phyloP scores from a whole-genome alignment of 2,888 invertebrate species.

The Biston betularia region DNA sequence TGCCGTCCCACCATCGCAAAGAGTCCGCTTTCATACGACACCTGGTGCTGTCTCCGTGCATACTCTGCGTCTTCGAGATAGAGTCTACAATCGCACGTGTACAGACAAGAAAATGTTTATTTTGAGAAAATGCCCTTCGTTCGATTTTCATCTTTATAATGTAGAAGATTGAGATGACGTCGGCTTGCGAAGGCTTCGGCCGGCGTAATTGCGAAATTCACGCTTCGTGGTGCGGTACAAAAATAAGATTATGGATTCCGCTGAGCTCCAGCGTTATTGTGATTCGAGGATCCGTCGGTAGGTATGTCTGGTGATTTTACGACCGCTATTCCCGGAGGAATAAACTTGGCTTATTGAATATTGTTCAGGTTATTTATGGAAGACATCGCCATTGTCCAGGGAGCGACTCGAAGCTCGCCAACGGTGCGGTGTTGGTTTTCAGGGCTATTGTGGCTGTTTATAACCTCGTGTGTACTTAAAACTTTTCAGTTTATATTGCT shows the following conservation, averaged over 20 bases:
- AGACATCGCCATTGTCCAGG: conserved; percentile 79
- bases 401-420: conserved; percentile 57
- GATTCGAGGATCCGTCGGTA: conserved; percentile 86
- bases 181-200: conserved; percentile 57
- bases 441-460: conserved; percentile 38
- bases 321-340: conserved; percentile 85
- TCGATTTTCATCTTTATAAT: conserved; percentile 65
- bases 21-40: conserved; percentile 77
- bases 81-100: conserved; percentile 83
- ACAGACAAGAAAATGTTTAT: conserved; percentile 83
- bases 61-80: conserved; percentile 81
- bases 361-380: conserved; percentile 82
- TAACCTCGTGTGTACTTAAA: conserved; percentile 1
- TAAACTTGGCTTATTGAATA: conserved; percentile 84
- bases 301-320: conserved; percentile 84
- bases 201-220: conserved; percentile 85
- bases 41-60: conserved; percentile 63
- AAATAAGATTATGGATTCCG: conserved; percentile 87
- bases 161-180: conserved; percentile 61
- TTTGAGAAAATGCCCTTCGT: conserved; percentile 69
- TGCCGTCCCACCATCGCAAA: conserved; percentile 72
- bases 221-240: conserved; percentile 85
- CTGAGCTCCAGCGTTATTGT: conserved; percentile 85
- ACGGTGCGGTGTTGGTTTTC: conserved; percentile 62
- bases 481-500: conserved; percentile 1